Conservation (phyloP, 2,888 invertebrate species). For the Kryphioiulus occultus region DNA sequence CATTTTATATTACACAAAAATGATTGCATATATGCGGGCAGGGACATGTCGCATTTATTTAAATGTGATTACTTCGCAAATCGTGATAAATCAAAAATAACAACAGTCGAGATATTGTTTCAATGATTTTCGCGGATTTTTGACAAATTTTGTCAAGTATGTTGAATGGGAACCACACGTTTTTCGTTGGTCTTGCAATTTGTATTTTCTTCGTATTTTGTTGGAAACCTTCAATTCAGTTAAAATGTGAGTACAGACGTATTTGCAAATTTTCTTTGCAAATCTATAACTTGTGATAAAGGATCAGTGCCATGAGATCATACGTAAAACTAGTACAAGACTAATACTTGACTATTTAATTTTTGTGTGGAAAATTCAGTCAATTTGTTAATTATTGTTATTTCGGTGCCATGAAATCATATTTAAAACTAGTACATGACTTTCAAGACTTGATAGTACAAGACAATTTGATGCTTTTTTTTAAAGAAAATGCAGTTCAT, state of each 20-base stretch:
- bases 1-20: background rate
- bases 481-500: too few species aligned
- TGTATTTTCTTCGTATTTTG: background rate
- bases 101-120: background rate
- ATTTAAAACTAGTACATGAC: too few species aligned
- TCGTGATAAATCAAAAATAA: background rate
- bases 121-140: background rate
- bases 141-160: background rate
- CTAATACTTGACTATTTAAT: too few species aligned
- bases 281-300: background rate
- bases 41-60: background rate
- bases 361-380: too few species aligned
- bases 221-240: background rate
- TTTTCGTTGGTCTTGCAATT: background rate
- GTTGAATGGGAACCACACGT: background rate
- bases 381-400: too few species aligned
- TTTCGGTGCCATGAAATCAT: too few species aligned
- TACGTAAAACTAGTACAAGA: too few species aligned
- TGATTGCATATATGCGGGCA: background rate
- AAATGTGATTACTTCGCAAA: background rate
- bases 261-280: background rate
- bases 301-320: too few species aligned
- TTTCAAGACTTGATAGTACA: too few species aligned
- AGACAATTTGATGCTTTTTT: too few species aligned
- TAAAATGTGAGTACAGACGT: background rate